phyloP scores from a whole-genome alignment of 1,140 invertebrate genomes.

The Bombus sibiricus region DNA sequence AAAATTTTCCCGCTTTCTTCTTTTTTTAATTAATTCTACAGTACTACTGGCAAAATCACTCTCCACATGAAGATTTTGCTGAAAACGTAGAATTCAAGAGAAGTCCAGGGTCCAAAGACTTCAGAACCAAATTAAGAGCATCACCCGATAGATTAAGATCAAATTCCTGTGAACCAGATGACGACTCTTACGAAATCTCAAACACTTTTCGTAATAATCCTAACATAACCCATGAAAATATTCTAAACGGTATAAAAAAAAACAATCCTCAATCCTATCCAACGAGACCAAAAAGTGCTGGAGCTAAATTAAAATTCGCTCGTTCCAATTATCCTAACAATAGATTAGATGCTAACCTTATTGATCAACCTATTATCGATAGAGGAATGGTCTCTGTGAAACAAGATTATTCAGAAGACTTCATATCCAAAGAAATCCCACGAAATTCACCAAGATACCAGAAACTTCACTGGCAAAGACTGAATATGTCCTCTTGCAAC shows the following conservation, averaged over 20 bases:
- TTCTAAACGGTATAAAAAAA: background rate
- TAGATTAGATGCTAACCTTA: background rate
- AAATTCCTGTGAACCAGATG: background rate
- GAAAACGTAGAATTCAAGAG: background rate
- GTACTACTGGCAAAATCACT: background rate
- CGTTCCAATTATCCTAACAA: too few species aligned
- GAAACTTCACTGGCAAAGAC: background rate
- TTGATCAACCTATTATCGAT: background rate
- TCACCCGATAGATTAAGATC: background rate
- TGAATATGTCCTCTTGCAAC: too few species aligned
- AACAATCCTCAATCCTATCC: too few species aligned
- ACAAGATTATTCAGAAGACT: background rate
- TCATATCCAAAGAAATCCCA: background rate
- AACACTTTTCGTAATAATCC: background rate
- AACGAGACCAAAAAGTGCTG: background rate
- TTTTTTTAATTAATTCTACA: background rate
- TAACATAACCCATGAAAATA: background rate
- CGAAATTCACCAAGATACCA: background rate
- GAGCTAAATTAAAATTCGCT: background rate
- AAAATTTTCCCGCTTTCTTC: background rate
- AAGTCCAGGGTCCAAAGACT: background rate
- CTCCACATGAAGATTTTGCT: background rate
- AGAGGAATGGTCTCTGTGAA: too few species aligned
- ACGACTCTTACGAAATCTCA: background rate
- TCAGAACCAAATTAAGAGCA: background rate